Conservation (phyloP, 2,888 invertebrate species). For the Plagodis dolabraria region DNA sequence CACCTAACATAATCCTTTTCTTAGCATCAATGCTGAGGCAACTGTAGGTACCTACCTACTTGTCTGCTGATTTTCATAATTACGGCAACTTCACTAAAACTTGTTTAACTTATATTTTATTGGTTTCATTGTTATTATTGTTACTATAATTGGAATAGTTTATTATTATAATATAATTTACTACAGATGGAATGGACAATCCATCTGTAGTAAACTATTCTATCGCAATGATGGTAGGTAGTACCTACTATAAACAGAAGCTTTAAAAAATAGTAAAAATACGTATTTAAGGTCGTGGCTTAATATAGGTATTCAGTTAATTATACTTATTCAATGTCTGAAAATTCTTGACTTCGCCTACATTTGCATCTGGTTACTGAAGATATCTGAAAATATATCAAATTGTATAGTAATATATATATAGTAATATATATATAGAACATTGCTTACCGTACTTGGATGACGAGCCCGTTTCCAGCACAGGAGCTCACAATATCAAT, state of each 20-base stretch:
- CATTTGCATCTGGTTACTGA: constrained; percentile 21
- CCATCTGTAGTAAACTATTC: no score
- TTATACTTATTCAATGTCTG: constrained; percentile 17
- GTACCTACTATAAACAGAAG: no score
- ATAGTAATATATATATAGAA: constrained; percentile 17
- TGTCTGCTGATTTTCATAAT: not conserved
- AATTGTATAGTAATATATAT: constrained; percentile 6
- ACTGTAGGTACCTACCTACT: no score
- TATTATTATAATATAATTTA: no score
- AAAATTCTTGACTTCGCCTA: constrained; percentile 17
- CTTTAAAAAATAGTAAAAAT: no score
- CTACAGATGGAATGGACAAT: no score
- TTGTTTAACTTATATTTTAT: not conserved
- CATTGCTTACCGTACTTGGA: constrained; percentile 65
- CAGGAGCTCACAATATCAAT: constrained; percentile 55
- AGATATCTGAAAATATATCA: constrained; percentile 25
- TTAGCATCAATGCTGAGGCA: not conserved
- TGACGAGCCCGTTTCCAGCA: constrained; percentile 62
- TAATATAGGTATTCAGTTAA: constrained; percentile 20
- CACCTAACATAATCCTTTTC: constrained; percentile 14
- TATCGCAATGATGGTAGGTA: no score
- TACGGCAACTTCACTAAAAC: not conserved
- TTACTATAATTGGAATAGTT: not conserved
- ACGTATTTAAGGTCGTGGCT: not conserved
- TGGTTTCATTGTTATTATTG: not conserved